Base-by-base conservation (phyloP, 2,113 vertebrate genomes). In the Xenus cinereus region DNA sequence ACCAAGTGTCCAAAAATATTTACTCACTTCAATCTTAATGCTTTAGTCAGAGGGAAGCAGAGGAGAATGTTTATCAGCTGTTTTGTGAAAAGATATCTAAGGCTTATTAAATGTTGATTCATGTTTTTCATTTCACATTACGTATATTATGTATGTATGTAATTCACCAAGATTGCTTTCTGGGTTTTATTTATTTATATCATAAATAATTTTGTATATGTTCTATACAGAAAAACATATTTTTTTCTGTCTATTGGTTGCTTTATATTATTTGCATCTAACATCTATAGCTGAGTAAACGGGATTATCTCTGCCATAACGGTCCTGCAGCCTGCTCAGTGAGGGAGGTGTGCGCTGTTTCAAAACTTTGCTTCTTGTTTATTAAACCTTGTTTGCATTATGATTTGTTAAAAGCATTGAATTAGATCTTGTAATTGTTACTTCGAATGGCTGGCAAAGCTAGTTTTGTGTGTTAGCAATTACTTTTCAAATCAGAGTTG, bases 1-100 rank as follows among this genome's bases (percentile, higher is more conserved):
- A 82, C 43, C 28, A 45, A 94, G 86, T 54, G 35, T 83, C 93
- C 87, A 71, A 56, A 93, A 86, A 84, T 90, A 59, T 92, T 96
- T 78, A 82, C 51, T 92, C 17, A 9, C n/a, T 94, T 85, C 27
- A 74, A 69, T 39, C 46, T 60, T 68, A 94, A 71, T 53, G 24
- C 33, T 75, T 86, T 64, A 5, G 21, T 84, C 43, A n/a, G 45
- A 73, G 43, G 45, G 46, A 85, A 75, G 46, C 43, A 90, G 51
- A 46, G 43, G 51, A 69, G 12, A 59, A 79, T 30, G 37, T 75
- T 94, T 72, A 63, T 93, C 89, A 80, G 46, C 59, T 94, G 54
- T 48, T 95, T 37, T 59, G n/a, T 78, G 74, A 43, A 59, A 87
- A 92, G 78, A 56, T 66, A 63, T 23, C 68, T 51, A 51, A 71